These are phyloP conservation scores for Apteryx mantelli DNA, from an alignment of 2,113 vertebrate genomes.

Conservation along the genomic window DNA sequence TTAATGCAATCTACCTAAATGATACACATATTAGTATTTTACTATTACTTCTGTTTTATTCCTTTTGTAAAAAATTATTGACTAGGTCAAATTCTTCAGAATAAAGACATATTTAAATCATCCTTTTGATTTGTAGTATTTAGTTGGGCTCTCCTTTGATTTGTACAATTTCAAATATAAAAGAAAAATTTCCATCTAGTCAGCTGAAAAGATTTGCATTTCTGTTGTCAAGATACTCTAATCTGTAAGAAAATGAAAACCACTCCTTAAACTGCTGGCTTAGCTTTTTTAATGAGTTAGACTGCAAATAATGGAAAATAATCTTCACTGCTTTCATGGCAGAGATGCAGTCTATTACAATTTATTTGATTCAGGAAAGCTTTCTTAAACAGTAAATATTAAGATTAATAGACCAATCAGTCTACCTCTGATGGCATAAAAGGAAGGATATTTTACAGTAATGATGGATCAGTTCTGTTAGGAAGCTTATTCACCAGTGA, in stretches of 20 bases:
- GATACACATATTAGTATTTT: not conserved
- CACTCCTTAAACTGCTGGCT: not conserved
- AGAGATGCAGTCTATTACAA: not conserved
- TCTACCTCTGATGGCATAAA: not conserved
- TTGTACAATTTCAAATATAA: not conserved
- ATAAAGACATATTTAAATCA: not conserved
- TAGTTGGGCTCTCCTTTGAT: not conserved
- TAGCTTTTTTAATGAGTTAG: not conserved
- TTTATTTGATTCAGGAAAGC: not conserved
- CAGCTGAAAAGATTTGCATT: not conserved
- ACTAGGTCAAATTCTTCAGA: not conserved
- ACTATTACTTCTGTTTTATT: not conserved
- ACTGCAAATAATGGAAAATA: not conserved
- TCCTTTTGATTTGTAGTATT: not conserved
- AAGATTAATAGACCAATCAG: not conserved
- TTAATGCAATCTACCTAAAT: constrained; percentile 8
- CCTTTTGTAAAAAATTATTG: not conserved
- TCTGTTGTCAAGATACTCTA: not conserved
- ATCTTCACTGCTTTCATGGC: not conserved
- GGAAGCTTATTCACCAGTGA: not conserved
- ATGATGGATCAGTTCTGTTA: not conserved
- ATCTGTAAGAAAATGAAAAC: constrained; percentile 6
- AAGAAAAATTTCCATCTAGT: not conserved
- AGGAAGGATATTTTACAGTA: not conserved
- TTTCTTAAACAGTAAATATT: not conserved